Evolutionary conservation across 2,888 invertebrate species (phyloP).

Genomic region (Himalopsyche kuldschensis): DNA sequence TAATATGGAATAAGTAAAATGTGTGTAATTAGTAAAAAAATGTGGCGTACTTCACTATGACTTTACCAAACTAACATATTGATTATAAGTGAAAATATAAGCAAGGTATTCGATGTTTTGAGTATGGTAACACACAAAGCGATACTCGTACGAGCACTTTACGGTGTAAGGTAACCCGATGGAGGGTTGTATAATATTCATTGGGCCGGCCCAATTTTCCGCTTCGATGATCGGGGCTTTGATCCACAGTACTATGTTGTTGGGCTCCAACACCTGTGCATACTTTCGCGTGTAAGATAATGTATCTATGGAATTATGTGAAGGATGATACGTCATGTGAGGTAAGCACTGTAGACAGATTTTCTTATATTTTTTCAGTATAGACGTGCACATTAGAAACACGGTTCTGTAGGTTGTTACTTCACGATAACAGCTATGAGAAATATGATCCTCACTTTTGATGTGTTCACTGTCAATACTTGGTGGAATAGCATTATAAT

Average conservation of each 20-base stretch:
- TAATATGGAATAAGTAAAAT: too few relatives aligned
- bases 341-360: not conserved
- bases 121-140: conserved; percentile 28
- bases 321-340: not conserved
- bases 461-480: too few relatives aligned
- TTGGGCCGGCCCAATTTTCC: conserved; percentile 60
- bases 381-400: too few relatives aligned
- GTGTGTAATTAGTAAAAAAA: not conserved
- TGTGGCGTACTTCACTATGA: not conserved
- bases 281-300: not conserved
- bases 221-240: conserved; percentile 57
- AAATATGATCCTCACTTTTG: too few relatives aligned
- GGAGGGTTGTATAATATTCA: conserved; percentile 62
- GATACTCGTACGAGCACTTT: conserved; percentile 43
- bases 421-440: too few relatives aligned
- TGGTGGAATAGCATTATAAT: too few relatives aligned
- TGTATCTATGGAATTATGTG: not conserved
- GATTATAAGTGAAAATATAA: not conserved
- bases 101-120: conserved; percentile 14
- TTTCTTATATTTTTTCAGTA: too few relatives aligned
- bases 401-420: too few relatives aligned
- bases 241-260: conserved; percentile 47
- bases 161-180: conserved; percentile 54
- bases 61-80: too few relatives aligned
- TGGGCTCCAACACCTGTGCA: conserved; percentile 8